Conservation (phyloP, 2,888 invertebrate genomes). For the Habrosyne pyritoides region DNA sequence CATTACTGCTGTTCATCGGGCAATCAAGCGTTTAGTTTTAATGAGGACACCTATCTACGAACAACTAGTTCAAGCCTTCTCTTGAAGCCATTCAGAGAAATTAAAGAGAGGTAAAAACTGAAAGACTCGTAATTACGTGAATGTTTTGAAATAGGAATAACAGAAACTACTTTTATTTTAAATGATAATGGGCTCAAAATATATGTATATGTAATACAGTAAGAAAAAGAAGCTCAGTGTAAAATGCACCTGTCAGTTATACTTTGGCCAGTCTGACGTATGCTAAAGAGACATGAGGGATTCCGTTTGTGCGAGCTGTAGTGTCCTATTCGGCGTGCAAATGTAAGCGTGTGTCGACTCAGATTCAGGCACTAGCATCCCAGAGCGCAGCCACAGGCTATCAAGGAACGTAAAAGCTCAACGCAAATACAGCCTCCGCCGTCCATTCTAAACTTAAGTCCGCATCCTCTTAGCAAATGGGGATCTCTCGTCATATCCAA, state of each 20-base stretch:
- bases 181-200: neutral
- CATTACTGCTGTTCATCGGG: neutral
- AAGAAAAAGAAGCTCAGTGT: neutral
- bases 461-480: slow-evolving; percentile 26
- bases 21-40: neutral
- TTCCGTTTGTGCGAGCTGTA: slow-evolving; percentile 33
- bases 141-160: neutral
- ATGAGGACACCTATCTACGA: neutral
- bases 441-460: slow-evolving; percentile 20
- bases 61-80: neutral
- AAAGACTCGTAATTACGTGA: slow-evolving; percentile 9
- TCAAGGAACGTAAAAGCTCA: slow-evolving; percentile 53
- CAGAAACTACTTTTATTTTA: neutral
- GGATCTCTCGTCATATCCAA: slow-evolving; percentile 40
- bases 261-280: neutral
- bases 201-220: no score
- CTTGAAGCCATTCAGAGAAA: neutral
- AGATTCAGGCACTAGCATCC: slow-evolving; percentile 35
- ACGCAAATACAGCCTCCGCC: slow-evolving; percentile 49
- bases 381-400: slow-evolving; percentile 49
- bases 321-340: slow-evolving; percentile 11
- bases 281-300: slow-evolving; percentile 31
- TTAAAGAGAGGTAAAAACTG: slow-evolving; percentile 11
- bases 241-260: neutral
- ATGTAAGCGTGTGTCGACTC: neutral